Base-by-base conservation (phyloP, 2,888 invertebrate species). In the Muscina levida region DNA sequence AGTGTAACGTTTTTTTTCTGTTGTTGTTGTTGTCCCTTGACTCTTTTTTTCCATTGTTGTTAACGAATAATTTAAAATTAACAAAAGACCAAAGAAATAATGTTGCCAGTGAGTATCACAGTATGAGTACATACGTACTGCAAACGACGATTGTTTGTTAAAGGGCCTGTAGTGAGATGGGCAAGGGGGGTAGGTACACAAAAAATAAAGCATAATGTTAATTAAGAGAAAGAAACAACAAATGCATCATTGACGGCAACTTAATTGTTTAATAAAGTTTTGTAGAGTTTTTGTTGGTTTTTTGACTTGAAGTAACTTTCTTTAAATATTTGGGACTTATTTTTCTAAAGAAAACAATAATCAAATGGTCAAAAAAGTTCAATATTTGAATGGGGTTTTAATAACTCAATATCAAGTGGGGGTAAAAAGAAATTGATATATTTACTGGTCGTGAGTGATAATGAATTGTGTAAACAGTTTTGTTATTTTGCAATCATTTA, bases 261-360 rank as follows among this genome's bases (percentile, higher is more conserved):
- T 62, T 22, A 62, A 62, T 62, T 62, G 62, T 62, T 62, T 42
- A 62, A 62, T 42, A 62, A 62, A 62, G 62, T 62, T 62, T 62
- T 62, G 37, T 59, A 5, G n/a, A n/a, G n/a, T 39, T 62, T 17
- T 57, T 37, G 11, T 19, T 42, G 31, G 8, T 17, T 59, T 37
- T 19, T 17, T 39, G 22, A 2, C 11, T 22, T 2, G 6, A 39
- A 57, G 37, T 46, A 46, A 17, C 44, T 46, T 46, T 31, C 10
- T 48, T 71, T 4, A 5, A 57, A 31, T 31, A 5, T 31, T 31
- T 31, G 3, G 31, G 8, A 31, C 8, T 31, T 31, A 31, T 31
- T 31, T n/a, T n/a, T n/a, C n/a, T n/a, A n/a, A 31, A 5, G 31
- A 31, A 31, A 31, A 31, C 8, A 31, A 31, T 8, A 31, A 31